Conservation (phyloP, 2,888 invertebrate species). For the Hemicrepidius hirtus region DNA sequence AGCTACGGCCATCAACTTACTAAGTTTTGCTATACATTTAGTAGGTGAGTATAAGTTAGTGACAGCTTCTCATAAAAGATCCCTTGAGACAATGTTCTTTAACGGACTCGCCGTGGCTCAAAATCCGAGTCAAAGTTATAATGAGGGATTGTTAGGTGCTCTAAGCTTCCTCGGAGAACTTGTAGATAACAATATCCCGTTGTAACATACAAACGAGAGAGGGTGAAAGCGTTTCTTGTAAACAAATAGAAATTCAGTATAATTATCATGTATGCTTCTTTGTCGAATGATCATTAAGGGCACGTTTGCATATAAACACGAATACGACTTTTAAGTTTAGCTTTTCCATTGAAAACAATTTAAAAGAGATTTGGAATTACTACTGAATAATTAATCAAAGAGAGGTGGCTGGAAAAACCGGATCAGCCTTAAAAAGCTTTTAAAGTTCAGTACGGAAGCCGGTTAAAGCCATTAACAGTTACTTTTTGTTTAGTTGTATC, state of each 20-base stretch:
- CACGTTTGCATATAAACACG: no score
- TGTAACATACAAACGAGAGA: neutral
- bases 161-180: conserved; percentile 1
- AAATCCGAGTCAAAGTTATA: conserved; percentile 20
- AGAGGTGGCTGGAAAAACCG: neutral
- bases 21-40: conserved; percentile 8
- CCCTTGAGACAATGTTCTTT: conserved; percentile 14
- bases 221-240: neutral
- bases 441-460: neutral
- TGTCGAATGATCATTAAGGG: neutral
- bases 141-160: conserved; percentile 26
- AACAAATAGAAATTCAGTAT: neutral
- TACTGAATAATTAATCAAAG: neutral
- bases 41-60: conserved; percentile 12
- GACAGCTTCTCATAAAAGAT: conserved; percentile 18
- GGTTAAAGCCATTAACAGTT: neutral
- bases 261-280: neutral
- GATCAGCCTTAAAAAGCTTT: conserved; percentile 1
- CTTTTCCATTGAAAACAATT: neutral
- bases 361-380: neutral
- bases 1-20: neutral
- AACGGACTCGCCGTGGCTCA: conserved; percentile 16
- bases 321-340: no score
- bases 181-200: neutral
- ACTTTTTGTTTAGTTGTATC: neutral